Conservation (phyloP, 2,888 invertebrate species). For the Punctoribates punctum region DNA sequence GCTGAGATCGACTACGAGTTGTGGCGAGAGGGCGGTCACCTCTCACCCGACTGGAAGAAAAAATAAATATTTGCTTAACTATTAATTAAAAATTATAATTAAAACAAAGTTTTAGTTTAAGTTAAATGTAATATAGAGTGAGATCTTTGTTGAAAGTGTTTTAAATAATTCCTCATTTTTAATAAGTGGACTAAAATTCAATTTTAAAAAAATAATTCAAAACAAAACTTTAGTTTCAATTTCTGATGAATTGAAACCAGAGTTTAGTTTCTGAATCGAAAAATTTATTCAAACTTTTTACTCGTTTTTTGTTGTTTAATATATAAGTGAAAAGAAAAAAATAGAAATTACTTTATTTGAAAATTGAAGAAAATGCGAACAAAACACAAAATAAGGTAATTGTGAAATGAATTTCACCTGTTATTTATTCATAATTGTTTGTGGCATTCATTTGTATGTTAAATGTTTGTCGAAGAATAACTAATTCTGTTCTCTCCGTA, state of each 20-base stretch:
- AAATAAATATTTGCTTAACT: conserved; percentile 2
- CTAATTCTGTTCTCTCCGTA: neutral
- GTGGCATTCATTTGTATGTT: neutral
- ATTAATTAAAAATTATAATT: neutral
- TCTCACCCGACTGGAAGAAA: neutral
- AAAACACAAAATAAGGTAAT: neutral
- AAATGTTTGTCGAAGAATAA: neutral
- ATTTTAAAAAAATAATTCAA: too few species aligned
- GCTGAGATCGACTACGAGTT: conserved; percentile 36
- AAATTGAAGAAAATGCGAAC: neutral
- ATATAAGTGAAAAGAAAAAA: too few species aligned
- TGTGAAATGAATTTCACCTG: neutral
- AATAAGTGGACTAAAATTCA: too few species aligned
- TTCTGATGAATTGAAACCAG: too few species aligned
- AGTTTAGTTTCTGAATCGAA: too few species aligned
- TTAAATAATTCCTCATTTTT: too few species aligned
- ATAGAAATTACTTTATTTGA: neutral
- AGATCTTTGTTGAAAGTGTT: too few species aligned
- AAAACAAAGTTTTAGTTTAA: neutral
- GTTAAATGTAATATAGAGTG: too few species aligned
- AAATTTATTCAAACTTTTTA: too few species aligned
- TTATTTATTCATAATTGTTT: conserved; percentile 13
- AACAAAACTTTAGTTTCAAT: too few species aligned
- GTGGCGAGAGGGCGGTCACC: conserved; percentile 14
- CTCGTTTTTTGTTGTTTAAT: too few species aligned